Conservation (phyloP, 2,888 invertebrate genomes). For the Anodontia alba region DNA sequence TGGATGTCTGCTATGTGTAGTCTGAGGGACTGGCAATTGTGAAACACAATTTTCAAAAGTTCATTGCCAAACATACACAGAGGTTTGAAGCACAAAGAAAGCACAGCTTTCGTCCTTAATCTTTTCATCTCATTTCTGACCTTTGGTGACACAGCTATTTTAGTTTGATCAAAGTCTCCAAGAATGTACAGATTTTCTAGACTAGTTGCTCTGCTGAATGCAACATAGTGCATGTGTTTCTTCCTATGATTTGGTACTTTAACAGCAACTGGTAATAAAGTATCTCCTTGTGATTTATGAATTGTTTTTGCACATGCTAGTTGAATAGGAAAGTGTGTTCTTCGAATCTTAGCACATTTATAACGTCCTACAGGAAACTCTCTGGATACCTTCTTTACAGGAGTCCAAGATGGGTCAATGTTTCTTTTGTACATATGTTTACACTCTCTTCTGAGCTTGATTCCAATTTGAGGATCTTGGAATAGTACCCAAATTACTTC, state of each 20-base stretch:
- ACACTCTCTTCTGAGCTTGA: constrained; percentile 9
- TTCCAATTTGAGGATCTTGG: constrained; percentile 34
- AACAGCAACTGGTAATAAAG: constrained; percentile 24
- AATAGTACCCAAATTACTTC: constrained; percentile 34
- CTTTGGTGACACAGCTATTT: constrained; percentile 19
- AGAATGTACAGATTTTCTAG: constrained; percentile 32
- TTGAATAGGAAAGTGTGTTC: constrained; percentile 44
- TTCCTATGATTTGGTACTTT: constrained; percentile 24
- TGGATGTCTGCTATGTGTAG: too few species aligned
- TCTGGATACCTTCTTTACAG: constrained; percentile 23
- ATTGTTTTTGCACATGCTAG: constrained; percentile 42
- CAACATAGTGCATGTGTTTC: constrained; percentile 52
- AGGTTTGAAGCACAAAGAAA: too few species aligned
- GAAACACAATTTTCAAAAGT: constrained; percentile 19
- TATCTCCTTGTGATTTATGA: constrained; percentile 48
- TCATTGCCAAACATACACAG: not conserved
- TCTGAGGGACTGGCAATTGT: constrained; percentile 25
- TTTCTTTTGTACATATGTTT: constrained; percentile 21
- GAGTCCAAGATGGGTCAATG: constrained; percentile 37
- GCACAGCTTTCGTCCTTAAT: constrained; percentile 25
- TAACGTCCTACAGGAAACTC: constrained; percentile 32
- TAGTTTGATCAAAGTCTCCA: too few species aligned
- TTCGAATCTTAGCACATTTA: constrained; percentile 16
- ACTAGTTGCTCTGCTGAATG: constrained; percentile 26
- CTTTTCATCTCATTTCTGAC: constrained; percentile 36